These are phyloP conservation scores for Dicrostonyx torquatus DNA, from an alignment of 2,797 vertebrate genomes.

Conservation along the genomic window DNA sequence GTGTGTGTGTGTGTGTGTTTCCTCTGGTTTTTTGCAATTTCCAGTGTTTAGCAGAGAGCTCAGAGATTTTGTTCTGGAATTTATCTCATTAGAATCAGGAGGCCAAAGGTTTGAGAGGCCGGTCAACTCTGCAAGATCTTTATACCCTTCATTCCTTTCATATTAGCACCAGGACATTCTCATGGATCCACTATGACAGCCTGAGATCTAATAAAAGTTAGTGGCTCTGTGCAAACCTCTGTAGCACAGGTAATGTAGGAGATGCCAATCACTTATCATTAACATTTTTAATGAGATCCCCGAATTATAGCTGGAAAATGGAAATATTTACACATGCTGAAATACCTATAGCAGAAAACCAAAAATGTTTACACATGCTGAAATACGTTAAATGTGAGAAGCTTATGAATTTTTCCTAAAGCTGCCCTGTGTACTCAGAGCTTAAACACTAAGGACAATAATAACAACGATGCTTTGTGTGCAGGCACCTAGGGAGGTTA, in stretches of 20 bases:
- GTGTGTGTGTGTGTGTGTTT: background rate
- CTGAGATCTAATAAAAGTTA: background rate
- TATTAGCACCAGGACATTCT: rapidly evolving
- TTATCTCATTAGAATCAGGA: background rate
- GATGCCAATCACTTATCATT: no score
- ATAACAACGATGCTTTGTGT: background rate
- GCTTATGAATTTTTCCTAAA: background rate
- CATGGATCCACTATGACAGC: background rate
- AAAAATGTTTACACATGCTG: background rate
- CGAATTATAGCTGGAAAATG: background rate
- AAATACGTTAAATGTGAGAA: background rate
- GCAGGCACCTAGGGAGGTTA: background rate
- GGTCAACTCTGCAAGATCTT: background rate
- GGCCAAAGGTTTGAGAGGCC: background rate
- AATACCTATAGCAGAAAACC: background rate
- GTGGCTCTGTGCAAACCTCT: background rate
- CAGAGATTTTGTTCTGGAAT: no score
- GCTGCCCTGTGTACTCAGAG: background rate
- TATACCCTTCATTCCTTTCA: rapidly evolving
- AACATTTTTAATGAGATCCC: background rate
- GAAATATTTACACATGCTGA: background rate
- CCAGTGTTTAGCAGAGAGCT: background rate
- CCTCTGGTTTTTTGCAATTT: background rate
- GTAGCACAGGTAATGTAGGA: background rate
- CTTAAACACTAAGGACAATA: background rate